These are phyloP conservation scores for Lycocerus yunnanus DNA, from an alignment of 2,888 invertebrate species.

Conservation along the genomic window DNA sequence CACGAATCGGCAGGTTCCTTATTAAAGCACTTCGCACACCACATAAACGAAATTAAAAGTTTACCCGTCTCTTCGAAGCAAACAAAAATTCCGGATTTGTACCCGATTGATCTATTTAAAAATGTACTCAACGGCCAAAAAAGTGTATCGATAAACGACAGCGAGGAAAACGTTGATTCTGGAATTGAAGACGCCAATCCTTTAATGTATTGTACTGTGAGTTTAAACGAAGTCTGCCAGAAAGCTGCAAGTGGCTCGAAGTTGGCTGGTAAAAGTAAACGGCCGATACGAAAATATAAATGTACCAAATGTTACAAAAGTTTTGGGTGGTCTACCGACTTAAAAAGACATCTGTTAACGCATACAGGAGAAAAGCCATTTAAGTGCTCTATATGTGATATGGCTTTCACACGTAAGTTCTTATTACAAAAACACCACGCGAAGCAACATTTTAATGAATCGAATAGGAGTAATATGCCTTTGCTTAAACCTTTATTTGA, in stretches of 20 bases:
- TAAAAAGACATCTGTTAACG: constrained; percentile 54
- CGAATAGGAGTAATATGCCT: not conserved
- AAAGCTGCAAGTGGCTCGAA: not conserved
- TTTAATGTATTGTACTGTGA: constrained; percentile 13
- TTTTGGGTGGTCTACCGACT: constrained; percentile 55
- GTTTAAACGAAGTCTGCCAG: constrained; percentile 6
- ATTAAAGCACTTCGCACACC: constrained; percentile 51
- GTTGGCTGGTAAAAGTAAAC: constrained; percentile 20
- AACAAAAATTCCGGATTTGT: constrained; percentile 38
- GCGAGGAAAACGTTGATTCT: constrained; percentile 7
- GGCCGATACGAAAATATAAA: constrained; percentile 43
- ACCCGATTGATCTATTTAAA: constrained; percentile 35
- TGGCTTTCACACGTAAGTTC: constrained; percentile 54
- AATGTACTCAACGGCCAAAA: not conserved
- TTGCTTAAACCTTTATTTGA: not conserved
- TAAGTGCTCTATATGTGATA: constrained; percentile 50
- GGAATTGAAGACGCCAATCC: constrained; percentile 5
- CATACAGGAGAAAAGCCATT: constrained; percentile 55
- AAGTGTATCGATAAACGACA: not conserved
- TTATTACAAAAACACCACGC: constrained; percentile 52
- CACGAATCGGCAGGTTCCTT: constrained; percentile 48
- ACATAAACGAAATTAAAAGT: constrained; percentile 36
- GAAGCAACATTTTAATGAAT: constrained; percentile 39
- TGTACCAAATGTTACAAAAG: constrained; percentile 51
- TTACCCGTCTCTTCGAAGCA: constrained; percentile 17